Percentiles rank a stretch among this genome's conserved stretches.
These are phyloP conservation scores for Chloebia gouldiae DNA, from an alignment of 2,113 vertebrate genomes.

Conservation along the genomic window DNA sequence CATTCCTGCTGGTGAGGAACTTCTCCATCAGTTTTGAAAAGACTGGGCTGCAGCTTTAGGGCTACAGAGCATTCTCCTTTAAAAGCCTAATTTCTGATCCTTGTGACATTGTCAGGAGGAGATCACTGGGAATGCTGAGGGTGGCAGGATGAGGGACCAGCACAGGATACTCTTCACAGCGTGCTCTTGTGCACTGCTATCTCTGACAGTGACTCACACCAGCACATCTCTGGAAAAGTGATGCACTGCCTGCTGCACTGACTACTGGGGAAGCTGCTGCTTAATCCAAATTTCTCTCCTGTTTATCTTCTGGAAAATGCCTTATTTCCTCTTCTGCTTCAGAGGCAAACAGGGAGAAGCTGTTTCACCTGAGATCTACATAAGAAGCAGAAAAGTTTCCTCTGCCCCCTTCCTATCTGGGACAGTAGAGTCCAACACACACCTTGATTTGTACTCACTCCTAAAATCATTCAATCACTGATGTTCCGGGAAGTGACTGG, in stretches of 20 bases:
- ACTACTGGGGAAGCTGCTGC: background rate
- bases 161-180: rapidly evolving
- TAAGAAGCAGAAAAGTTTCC: background rate
- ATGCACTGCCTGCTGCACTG: background rate
- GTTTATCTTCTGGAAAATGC: background rate
- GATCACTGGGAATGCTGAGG: background rate
- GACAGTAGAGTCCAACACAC: background rate
- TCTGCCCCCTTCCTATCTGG: background rate
- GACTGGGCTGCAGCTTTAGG: background rate
- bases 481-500: rapidly evolving
- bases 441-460: background rate
- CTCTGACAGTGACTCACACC: background rate
- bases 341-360: background rate
- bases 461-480: background rate
- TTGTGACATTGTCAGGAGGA: background rate
- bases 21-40: background rate
- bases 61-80: background rate
- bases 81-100: background rate
- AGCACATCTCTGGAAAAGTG: background rate
- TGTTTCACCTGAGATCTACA: background rate
- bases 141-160: background rate
- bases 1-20: background rate
- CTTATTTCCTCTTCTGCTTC: background rate
- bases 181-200: rapidly evolving
- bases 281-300: background rate